Evolutionary conservation across 2,888 invertebrate species (phyloP).

Genomic region (Oegoconia quadripuncta): DNA sequence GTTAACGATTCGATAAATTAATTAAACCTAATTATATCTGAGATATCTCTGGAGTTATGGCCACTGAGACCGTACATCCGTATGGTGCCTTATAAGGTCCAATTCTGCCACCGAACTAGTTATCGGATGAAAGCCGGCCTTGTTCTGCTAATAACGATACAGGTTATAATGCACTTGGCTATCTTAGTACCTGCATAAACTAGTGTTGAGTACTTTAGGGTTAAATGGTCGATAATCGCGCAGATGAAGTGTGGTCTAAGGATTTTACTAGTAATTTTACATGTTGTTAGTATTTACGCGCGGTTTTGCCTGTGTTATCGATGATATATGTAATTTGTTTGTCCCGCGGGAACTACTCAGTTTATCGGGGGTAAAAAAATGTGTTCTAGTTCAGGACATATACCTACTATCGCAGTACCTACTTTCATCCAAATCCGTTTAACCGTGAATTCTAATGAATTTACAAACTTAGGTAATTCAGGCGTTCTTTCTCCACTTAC

Average conservation of each 20-base stretch:
- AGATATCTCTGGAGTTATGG: slow-evolving; percentile 25
- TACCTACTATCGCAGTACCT: too few relatives aligned
- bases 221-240: slow-evolving; percentile 1
- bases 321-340: too few relatives aligned
- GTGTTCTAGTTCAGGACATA: too few relatives aligned
- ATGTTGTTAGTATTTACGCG: not conserved
- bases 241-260: not conserved
- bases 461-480: too few relatives aligned
- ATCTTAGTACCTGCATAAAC: slow-evolving; percentile 3
- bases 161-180: slow-evolving; percentile 21
- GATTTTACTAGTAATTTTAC: too few relatives aligned
- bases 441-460: too few relatives aligned
- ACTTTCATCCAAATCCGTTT: too few relatives aligned
- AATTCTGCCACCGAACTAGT: slow-evolving; percentile 60
- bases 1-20: not conserved
- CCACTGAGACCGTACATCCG: slow-evolving; percentile 45
- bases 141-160: slow-evolving; percentile 52
- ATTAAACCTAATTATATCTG: slow-evolving; percentile 10
- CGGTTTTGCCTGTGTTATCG: too few relatives aligned
- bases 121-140: slow-evolving; percentile 56
- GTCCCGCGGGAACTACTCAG: too few relatives aligned
- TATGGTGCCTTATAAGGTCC: slow-evolving; percentile 50
- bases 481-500: too few relatives aligned
- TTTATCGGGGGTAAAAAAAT: too few relatives aligned
- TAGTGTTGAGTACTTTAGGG: not conserved